phyloP scores from a whole-genome alignment of 2,113 vertebrate genomes.

The Grallaria varia region DNA sequence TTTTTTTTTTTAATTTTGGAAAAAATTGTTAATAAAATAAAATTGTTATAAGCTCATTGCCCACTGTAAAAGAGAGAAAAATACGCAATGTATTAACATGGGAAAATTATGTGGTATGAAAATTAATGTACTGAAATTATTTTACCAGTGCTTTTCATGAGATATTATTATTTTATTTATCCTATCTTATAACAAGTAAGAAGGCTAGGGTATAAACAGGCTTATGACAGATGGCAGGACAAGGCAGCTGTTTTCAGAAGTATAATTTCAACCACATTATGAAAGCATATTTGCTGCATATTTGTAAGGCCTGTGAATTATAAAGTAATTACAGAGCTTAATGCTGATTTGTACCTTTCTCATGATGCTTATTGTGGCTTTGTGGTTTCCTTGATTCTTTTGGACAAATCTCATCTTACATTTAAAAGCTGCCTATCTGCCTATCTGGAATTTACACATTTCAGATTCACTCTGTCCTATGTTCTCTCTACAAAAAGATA shows the following conservation, averaged over 20 bases:
- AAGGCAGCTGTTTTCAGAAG: slow-evolving; percentile 59
- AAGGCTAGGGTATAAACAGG: background rate
- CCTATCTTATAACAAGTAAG: slow-evolving; percentile 31
- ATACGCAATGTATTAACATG: background rate
- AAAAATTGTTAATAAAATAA: background rate
- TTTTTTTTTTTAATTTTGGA: background rate
- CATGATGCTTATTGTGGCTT: slow-evolving; percentile 43
- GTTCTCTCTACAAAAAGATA: background rate
- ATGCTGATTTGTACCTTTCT: slow-evolving; percentile 57
- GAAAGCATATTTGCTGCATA: slow-evolving; percentile 27
- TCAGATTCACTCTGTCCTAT: background rate
- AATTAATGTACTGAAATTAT: slow-evolving; percentile 36
- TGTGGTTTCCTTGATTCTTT: slow-evolving; percentile 47
- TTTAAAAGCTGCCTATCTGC: background rate
- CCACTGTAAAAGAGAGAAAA: background rate
- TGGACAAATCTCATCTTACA: slow-evolving; percentile 13
- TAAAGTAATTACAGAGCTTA: slow-evolving; percentile 51
- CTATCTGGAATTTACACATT: background rate
- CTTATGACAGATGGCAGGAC: slow-evolving; percentile 2
- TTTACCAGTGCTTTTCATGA: slow-evolving; percentile 1
- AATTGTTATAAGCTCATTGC: background rate
- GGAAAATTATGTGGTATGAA: background rate
- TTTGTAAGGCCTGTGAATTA: slow-evolving; percentile 13
- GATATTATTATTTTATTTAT: slow-evolving; percentile 55
- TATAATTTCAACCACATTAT: background rate